Evolutionary conservation across 2,888 invertebrate genomes (phyloP), one percentile per base, ranked within the genome.

Genomic region (Thera obeliscata): DNA sequence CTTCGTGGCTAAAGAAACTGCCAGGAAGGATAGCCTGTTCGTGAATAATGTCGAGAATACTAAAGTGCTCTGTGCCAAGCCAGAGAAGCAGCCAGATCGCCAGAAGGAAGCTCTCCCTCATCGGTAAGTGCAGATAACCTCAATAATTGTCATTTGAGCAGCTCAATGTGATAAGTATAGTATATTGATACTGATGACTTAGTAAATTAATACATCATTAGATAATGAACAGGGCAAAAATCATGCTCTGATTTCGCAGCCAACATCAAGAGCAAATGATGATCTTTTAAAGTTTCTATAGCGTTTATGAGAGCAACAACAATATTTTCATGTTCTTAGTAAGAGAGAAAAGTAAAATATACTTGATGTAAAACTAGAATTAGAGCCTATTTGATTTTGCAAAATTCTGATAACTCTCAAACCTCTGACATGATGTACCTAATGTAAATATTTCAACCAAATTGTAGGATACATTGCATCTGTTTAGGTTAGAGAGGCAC

Each of bases 1-100:
- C n/a, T 93, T 91, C 74, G 85, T 87, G 48, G 79, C 89, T 50
- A 93, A 90, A 81, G 93, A 92, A 7, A 85, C 82, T 0, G 86
- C 84, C 54, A 87, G 86, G 72, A 89, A 82, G 60, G 83, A 91
- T 58, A 90, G 86, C 75, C 85, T 91, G 69, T 89, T 87, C 73
- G 80, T 77, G 69, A 88, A 81, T 69, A 85, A 85, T 69, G 84
- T 85, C 65, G 93, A 92, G 73, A 91, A 88, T 78, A 84, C 87
- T 12, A 87, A 87, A 74, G 80, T 81, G 38, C 75, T 87, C n/a
- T 90, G 88, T 79, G 82, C 83, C 54, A 87, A 89, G 76, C 76
- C 76, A 33, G 88, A 93, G 65, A 92, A 90, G 71, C 87, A 88
- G 77, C 70, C 79, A 78, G 90, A 90, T 72, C 82, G 78, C 58